phyloP scores from a whole-genome alignment of 2,113 vertebrate species.

The Etheostoma cragini region DNA sequence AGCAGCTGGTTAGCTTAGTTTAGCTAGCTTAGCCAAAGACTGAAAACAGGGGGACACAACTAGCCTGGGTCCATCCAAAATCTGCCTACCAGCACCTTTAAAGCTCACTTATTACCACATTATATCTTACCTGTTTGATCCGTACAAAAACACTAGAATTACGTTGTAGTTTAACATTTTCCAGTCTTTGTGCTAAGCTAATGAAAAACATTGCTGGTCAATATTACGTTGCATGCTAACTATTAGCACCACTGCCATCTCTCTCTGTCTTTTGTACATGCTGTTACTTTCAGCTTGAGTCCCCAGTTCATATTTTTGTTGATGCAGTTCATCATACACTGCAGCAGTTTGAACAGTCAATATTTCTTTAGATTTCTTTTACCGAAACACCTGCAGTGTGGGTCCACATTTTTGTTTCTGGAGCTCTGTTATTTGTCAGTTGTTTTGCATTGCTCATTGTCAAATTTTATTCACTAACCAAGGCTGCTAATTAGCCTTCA shows the following conservation, averaged over 20 bases:
- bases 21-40: conserved; percentile 7
- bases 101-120: neutral
- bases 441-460: conserved; percentile 10
- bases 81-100: neutral
- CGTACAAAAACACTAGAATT: neutral
- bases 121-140: neutral
- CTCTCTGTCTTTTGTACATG: neutral
- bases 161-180: neutral
- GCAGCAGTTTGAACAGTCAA: neutral
- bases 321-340: neutral
- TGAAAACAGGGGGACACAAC: neutral
- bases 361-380: neutral
- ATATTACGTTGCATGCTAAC: neutral
- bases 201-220: neutral
- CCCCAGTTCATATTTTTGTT: neutral
- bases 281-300: no score
- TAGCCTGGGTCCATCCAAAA: neutral
- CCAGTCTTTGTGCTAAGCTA: neutral
- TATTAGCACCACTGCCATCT: neutral
- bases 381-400: conserved; percentile 2
- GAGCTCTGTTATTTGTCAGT: neutral
- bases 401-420: neutral
- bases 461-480: conserved; percentile 22
- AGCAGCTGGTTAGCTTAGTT: conserved; percentile 4
- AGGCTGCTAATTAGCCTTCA: conserved; percentile 27